These are phyloP conservation scores for Hybognathus amarus DNA, from an alignment of 2,797 vertebrate species.

Conservation along the genomic window DNA sequence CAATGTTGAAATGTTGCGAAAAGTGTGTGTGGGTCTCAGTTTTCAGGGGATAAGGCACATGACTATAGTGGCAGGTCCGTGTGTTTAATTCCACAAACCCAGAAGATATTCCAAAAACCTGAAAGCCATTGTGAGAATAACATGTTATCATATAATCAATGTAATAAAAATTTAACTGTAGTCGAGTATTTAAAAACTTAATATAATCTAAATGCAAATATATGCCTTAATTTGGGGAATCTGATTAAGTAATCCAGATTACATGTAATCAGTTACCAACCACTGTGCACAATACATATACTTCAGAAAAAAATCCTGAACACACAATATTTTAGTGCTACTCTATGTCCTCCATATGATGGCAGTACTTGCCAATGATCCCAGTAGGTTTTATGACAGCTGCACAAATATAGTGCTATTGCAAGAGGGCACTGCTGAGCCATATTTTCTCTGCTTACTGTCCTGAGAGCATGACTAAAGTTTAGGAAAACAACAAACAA, in stretches of 20 bases:
- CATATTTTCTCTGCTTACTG: neutral
- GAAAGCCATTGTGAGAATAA: too few relatives aligned
- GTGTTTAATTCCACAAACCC: too few relatives aligned
- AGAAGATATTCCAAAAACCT: too few relatives aligned
- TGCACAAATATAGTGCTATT: neutral
- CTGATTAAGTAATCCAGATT: too few relatives aligned
- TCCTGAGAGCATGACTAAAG: neutral
- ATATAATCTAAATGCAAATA: too few relatives aligned
- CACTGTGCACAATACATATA: neutral
- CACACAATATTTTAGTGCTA: too few relatives aligned
- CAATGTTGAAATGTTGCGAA: too few relatives aligned
- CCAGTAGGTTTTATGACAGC: neutral
- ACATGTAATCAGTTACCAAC: too few relatives aligned
- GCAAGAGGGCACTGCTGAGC: constrained; percentile 13
- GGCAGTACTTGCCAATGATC: neutral
- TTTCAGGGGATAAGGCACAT: too few relatives aligned
- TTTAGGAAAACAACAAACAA: constrained; percentile 18
- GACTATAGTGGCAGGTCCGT: neutral
- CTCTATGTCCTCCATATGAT: neutral
- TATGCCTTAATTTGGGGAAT: too few relatives aligned
- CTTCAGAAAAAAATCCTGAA: neutral
- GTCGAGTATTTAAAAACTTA: too few relatives aligned
- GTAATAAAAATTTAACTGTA: neutral
- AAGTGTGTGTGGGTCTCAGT: too few relatives aligned
- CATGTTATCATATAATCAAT: neutral